Base-by-base conservation (phyloP, 2,113 vertebrate species). In the Hemibagrus wyckioides region DNA sequence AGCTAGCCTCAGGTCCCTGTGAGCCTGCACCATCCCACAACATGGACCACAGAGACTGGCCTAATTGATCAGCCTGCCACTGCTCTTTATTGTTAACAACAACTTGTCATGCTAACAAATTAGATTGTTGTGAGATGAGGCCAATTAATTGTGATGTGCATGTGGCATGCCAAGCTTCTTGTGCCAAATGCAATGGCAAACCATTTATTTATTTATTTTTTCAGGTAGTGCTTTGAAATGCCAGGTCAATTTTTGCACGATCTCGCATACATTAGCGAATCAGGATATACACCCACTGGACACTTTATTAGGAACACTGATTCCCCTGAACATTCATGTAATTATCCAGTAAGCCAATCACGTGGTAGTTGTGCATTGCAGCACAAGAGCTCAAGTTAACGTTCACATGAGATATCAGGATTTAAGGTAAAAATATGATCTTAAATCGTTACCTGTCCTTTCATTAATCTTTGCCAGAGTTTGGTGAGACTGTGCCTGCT, bases 61-160 rank as follows among this genome's bases (percentile, higher is more conserved):
- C 59, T 93, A 92, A 92, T 93, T 91, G 90, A 90, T 93, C 90
- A 91, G 79, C 75, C 89, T 86, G 91, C 89, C 93, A 89, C 89
- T 77, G 80, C 71, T 89, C 88, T 92, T 93, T 91, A 90, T 89
- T 90, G 90, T 91, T 92, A 93, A 91, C 87, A 88, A 91, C 92
- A 92, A 91, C 90, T 88, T 93, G 92, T 92, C 93, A 91, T 88
- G 28, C 83, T 91, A 92, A 93, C 91, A 87, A 91, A 93, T 93
- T 92, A 90, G 89, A 89, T 87, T 89, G 89, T 90, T 89, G 85
- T 89, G 85, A 57, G 88, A 90, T 82, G 89, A 90, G 91, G 91
- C 91, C 91, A 91, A 92, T 92, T 91, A 91, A 92, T 89, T 88
- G 52, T 90, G 91, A 90, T 85, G 83, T 52, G 56, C 86, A 90